Evolutionary conservation across 53 echinoderm and acorn worm species (phyloP).

Genomic region (Astropecten irregularis): DNA sequence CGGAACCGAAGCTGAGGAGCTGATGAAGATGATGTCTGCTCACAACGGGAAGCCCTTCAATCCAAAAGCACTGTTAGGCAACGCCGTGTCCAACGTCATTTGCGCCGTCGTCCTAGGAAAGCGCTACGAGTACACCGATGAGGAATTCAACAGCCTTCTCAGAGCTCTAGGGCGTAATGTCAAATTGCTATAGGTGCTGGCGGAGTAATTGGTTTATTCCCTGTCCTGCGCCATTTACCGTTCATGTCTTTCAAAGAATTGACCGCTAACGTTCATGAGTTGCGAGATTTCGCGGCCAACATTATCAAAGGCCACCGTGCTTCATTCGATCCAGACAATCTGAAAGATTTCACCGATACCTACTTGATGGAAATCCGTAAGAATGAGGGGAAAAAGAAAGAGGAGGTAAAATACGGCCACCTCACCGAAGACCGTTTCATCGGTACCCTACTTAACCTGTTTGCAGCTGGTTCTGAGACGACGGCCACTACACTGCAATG

Average conservation of each 20-base stretch:
- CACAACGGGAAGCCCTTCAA: constrained; percentile 30
- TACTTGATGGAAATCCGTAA: constrained; percentile 33
- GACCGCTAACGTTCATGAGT: background rate
- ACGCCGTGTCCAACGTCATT: constrained; percentile 52
- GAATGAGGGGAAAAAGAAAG: background rate
- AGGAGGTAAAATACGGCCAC: background rate
- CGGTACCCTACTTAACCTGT: constrained; percentile 38
- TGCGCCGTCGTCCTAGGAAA: constrained; percentile 62
- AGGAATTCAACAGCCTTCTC: constrained; percentile 1
- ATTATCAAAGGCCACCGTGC: constrained; percentile 21
- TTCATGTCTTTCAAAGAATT: constrained; percentile 20
- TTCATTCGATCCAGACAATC: constrained; percentile 27
- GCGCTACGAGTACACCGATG: constrained; percentile 52
- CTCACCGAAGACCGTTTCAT: constrained; percentile 40
- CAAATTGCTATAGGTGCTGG: constrained; percentile 39
- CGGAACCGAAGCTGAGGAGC: background rate
- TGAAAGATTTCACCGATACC: constrained; percentile 54
- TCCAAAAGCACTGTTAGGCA: constrained; percentile 9
- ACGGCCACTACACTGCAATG: constrained; percentile 54
- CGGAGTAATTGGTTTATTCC: constrained; percentile 34
- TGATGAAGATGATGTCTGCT: background rate
- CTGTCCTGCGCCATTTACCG: constrained; percentile 49
- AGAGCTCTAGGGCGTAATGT: background rate
- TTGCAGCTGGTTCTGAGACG: constrained; percentile 58
- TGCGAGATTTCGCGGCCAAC: background rate